Evolutionary conservation across 2,888 invertebrate genomes (phyloP).

Genomic region (Teleiodes luculella): DNA sequence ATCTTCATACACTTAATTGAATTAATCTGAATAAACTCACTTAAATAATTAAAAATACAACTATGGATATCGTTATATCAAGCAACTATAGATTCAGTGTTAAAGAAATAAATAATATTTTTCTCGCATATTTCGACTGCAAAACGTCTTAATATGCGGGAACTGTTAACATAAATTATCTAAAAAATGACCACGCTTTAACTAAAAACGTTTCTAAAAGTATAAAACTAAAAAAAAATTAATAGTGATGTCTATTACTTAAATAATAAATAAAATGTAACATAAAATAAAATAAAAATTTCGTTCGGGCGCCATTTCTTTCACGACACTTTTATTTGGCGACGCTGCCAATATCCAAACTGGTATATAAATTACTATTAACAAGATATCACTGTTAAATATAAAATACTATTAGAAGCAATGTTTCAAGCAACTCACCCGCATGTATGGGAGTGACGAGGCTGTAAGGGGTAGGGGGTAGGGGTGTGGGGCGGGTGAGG

Average conservation of each 20-base stretch:
- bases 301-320: no score
- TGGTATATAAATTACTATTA: no score
- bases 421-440: not conserved
- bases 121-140: not conserved
- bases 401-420: not conserved
- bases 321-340: not conserved
- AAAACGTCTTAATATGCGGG: not conserved
- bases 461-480: slow-evolving; percentile 30
- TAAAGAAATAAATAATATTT: not conserved
- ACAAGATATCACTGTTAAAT: not conserved
- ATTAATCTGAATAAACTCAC: no score
- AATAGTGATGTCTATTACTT: not conserved
- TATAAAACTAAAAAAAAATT: not conserved
- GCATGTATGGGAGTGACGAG: not conserved
- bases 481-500: slow-evolving; percentile 43
- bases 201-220: not conserved
- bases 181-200: not conserved
- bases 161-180: not conserved
- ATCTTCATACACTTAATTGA: no score
- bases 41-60: no score
- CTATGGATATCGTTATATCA: not conserved
- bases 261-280: no score
- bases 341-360: not conserved
- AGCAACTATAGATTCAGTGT: slow-evolving; percentile 8
- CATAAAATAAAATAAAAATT: not conserved